These are phyloP conservation scores for Acanthisitta chloris DNA, from an alignment of 2,113 vertebrate genomes.

Conservation along the genomic window DNA sequence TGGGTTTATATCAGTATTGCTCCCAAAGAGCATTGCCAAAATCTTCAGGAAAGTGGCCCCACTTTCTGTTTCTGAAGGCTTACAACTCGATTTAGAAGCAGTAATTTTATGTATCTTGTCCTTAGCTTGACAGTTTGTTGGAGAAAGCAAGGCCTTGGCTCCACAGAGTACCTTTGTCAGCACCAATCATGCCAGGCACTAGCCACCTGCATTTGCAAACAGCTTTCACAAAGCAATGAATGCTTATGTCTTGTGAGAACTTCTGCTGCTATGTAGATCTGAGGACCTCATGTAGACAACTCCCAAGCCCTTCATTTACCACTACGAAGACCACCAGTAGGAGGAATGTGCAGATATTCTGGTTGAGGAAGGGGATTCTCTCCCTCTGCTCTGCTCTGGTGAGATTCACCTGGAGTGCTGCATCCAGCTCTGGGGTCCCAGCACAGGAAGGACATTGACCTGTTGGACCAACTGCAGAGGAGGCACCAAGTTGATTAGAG, in stretches of 20 bases:
- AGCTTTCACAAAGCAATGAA: background rate
- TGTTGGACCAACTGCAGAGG: background rate
- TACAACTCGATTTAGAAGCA: background rate
- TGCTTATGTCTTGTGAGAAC: background rate
- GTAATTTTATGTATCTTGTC: background rate
- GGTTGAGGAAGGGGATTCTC: background rate
- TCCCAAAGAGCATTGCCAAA: background rate
- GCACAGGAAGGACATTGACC: background rate
- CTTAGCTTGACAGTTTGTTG: background rate
- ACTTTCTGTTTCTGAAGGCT: constrained; percentile 6
- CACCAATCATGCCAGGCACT: background rate
- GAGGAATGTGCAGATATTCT: background rate
- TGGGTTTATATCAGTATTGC: background rate
- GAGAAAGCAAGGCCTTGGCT: background rate
- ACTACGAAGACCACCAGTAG: background rate
- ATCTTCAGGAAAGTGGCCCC: background rate
- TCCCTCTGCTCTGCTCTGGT: background rate
- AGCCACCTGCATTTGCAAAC: background rate
- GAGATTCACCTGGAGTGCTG: accelerated
- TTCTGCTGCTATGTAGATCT: background rate
- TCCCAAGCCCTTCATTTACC: background rate
- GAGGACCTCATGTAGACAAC: background rate
- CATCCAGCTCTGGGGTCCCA: background rate
- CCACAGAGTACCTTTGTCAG: background rate
- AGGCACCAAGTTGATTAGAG: background rate